These are phyloP conservation scores for Drosophila pruinosa DNA, from an alignment of 1,140 invertebrate species.

Conservation along the genomic window DNA sequence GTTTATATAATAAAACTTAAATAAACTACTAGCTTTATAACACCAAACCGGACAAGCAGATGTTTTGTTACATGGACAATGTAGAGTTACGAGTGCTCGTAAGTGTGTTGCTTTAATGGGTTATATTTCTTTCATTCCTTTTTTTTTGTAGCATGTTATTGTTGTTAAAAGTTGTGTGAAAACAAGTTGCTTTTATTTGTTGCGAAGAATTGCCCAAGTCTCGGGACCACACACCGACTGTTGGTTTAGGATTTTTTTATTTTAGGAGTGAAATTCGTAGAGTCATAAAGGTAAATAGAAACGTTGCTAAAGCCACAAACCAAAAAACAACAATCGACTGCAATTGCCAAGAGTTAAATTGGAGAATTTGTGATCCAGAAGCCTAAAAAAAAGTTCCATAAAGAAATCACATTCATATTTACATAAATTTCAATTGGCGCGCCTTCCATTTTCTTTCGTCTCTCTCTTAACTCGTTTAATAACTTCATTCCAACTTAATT, in stretches of 20 bases:
- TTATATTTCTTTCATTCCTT: neutral
- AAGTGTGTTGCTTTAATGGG: constrained; percentile 5
- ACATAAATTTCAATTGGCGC: constrained; percentile 56
- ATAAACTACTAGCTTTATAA: neutral
- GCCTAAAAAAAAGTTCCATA: constrained; percentile 36
- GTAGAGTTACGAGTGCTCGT: neutral
- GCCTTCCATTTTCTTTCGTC: constrained; percentile 20
- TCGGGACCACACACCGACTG: constrained; percentile 28
- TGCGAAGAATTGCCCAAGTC: constrained; percentile 18
- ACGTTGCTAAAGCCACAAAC: constrained; percentile 11
- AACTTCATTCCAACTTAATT: constrained; percentile 65
- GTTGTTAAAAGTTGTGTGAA: constrained; percentile 17
- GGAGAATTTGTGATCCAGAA: constrained; percentile 43
- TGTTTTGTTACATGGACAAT: constrained; percentile 4
- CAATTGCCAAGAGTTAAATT: constrained; percentile 25
- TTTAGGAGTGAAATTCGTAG: constrained; percentile 19
- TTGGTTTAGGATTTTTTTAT: constrained; percentile 13
- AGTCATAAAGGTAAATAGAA: constrained; percentile 38
- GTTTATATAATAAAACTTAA: neutral
- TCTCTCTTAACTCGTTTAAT: constrained; percentile 40
- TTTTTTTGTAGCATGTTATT: constrained; percentile 15
- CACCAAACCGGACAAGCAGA: neutral
- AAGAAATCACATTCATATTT: constrained; percentile 25
- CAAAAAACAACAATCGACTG: neutral
- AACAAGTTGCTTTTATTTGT: constrained; percentile 38